Percentiles rank a stretch among this genome's conserved stretches.
phyloP scores from a whole-genome alignment of 2,888 invertebrate species.

The Chamaedrilus cognettii region DNA sequence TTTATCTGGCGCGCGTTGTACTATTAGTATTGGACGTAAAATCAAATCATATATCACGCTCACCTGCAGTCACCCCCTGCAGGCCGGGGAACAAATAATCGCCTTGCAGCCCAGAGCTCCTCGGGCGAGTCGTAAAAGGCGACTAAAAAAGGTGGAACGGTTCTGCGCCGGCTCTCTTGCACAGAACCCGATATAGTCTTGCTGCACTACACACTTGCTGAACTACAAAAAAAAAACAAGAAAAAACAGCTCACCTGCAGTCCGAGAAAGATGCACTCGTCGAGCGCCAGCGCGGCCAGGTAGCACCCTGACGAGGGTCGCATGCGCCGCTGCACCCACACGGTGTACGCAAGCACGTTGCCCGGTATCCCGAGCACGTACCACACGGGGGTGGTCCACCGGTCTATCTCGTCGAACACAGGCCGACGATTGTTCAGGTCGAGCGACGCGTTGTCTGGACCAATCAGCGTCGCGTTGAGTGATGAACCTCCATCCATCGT shows the following conservation, averaged over 20 bases:
- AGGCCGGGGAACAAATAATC: too few species aligned
- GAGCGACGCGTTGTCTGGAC: background rate
- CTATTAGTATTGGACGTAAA: too few species aligned
- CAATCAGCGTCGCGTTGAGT: too few species aligned
- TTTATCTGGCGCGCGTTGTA: too few species aligned
- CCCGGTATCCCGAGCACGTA: constrained; percentile 56
- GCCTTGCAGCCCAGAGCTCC: too few species aligned
- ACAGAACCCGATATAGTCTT: background rate
- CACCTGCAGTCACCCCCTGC: too few species aligned
- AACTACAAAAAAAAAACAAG: constrained; percentile 49
- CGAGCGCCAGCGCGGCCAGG: constrained; percentile 54
- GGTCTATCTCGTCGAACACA: constrained; percentile 37
- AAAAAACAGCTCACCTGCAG: constrained; percentile 47
- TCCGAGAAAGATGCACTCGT: constrained; percentile 53
- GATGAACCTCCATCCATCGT: too few species aligned
- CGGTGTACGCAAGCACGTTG: constrained; percentile 52
- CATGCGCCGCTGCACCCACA: constrained; percentile 57
- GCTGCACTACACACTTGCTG: constrained; percentile 44
- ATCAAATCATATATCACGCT: too few species aligned
- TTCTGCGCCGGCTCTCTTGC: too few species aligned
- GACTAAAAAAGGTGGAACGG: too few species aligned
- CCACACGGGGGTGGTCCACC: constrained; percentile 49
- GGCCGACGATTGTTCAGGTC: constrained; percentile 22
- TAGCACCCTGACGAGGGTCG: constrained; percentile 58
- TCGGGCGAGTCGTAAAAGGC: too few species aligned